Conservation (phyloP, 23 tunicate genomes). For the Diplosoma virens region DNA sequence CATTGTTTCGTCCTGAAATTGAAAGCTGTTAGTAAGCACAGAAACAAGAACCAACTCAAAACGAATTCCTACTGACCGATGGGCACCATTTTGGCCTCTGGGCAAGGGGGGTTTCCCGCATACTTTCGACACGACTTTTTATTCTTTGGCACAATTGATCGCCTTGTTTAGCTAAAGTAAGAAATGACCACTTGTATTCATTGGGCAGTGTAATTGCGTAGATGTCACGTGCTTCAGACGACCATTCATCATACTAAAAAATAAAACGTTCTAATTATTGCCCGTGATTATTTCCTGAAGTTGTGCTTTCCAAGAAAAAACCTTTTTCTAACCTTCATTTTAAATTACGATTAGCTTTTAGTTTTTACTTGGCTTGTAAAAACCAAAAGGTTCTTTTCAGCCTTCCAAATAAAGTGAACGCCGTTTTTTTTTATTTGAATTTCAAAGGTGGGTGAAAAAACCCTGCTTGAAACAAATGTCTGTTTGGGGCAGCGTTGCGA, state of each 20-base stretch:
- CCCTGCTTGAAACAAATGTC: too few species aligned
- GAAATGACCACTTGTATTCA: constrained; percentile 87
- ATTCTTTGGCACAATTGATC: constrained; percentile 74
- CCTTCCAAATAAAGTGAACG: too few species aligned
- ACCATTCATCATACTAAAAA: constrained; percentile 89
- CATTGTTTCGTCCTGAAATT: constrained; percentile 55
- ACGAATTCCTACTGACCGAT: constrained; percentile 19
- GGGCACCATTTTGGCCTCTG: constrained; percentile 91
- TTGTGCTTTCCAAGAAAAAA: too few species aligned
- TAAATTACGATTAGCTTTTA: too few species aligned
- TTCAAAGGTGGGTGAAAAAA: too few species aligned
- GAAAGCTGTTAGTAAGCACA: not conserved
- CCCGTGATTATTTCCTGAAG: too few species aligned
- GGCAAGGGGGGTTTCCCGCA: constrained; percentile 8
- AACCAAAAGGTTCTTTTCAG: too few species aligned
- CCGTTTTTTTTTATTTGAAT: too few species aligned
- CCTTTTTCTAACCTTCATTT: too few species aligned
- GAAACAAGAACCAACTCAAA: not conserved
- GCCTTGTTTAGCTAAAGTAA: constrained; percentile 77
- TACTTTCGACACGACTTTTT: constrained; percentile 42
- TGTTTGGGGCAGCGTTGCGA: too few species aligned
- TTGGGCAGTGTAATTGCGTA: constrained; percentile 81
- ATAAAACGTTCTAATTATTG: too few species aligned
- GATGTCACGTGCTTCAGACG: constrained; percentile 85
- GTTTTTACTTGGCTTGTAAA: too few species aligned